Evolutionary conservation across 2,888 invertebrate genomes (phyloP).

Genomic region (Agrochola litura): DNA sequence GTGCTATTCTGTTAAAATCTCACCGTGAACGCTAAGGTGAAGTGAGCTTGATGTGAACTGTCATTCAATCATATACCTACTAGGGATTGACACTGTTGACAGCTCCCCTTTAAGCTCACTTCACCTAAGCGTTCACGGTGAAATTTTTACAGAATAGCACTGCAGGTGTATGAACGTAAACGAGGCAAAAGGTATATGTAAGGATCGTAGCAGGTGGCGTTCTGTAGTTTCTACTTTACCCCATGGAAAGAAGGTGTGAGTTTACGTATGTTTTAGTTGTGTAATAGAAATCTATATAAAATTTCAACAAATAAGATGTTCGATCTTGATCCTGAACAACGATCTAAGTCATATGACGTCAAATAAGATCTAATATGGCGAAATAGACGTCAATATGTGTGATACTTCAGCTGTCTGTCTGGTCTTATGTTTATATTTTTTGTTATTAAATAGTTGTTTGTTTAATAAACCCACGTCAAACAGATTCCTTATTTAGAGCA

Average conservation of each 20-base stretch:
- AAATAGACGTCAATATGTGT: not conserved
- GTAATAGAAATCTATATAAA: not conserved
- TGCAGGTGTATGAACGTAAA: no score
- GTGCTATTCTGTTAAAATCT: no score
- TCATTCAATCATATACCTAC: no score
- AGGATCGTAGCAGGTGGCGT: not conserved
- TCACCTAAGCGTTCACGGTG: no score
- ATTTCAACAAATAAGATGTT: not conserved
- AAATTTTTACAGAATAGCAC: no score
- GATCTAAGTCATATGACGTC: constrained; percentile 5
- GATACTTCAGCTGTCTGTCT: not conserved
- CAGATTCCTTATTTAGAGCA: constrained; percentile 20
- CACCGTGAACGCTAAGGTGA: no score
- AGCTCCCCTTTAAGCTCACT: no score
- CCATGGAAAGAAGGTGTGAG: not conserved
- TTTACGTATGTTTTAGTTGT: not conserved
- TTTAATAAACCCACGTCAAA: not conserved
- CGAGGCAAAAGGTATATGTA: not conserved
- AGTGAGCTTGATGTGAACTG: no score
- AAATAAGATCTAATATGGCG: not conserved
- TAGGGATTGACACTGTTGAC: no score
- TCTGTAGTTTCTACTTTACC: not conserved
- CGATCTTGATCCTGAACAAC: not conserved
- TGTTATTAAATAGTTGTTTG: not conserved
- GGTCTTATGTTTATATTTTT: not conserved